Evolutionary conservation across 1,140 invertebrate genomes (phyloP), one percentile per base, ranked within the genome.

Genomic region (Nilaparvata lugens): DNA sequence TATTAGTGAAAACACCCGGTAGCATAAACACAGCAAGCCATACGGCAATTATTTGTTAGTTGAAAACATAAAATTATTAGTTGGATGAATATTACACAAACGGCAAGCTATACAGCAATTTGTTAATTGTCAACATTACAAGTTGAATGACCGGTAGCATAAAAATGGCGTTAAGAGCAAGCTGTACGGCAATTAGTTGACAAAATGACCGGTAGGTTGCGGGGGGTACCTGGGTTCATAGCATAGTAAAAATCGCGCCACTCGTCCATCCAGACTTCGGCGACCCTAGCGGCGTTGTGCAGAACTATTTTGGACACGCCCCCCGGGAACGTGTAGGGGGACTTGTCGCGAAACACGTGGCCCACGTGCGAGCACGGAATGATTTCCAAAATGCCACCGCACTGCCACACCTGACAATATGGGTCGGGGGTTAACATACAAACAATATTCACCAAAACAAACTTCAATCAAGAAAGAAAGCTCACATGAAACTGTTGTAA

Each of bases 211-310:
- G 31, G 31, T 9, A 1, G 7, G 13, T 6, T 1, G 2, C 45
- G 5, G 2, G 38, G 45, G 45, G 45, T 88, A 96, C 93, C 92
- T 92, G 93, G 91, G 77, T 94, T 96, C 86, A 96, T 95, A 76
- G 90, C 88, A 85, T 94, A 97, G 86, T 96, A 97, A 84, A 97
- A 97, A 78, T 95, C 88, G 77, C 91, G 88, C 93, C 94, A 97
- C 78, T 96, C 91, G 83, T 97, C 95, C 89, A 98, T 89, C 95
- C 95, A 97, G 70, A 97, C 95, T 80, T 95, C 93, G 69, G 94
- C 94, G 66, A 97, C 89, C 68, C 95, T 83, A 52, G 92, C 93
- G 68, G 93, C 92, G 81, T 97, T 97, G 78, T 97, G 93, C 72
- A 98, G 88, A 70, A 99, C 92, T 75, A 96, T 91, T 76, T 92